Base-by-base conservation (phyloP, 2,797 vertebrate genomes). In the Rhinophrynus dorsalis region DNA sequence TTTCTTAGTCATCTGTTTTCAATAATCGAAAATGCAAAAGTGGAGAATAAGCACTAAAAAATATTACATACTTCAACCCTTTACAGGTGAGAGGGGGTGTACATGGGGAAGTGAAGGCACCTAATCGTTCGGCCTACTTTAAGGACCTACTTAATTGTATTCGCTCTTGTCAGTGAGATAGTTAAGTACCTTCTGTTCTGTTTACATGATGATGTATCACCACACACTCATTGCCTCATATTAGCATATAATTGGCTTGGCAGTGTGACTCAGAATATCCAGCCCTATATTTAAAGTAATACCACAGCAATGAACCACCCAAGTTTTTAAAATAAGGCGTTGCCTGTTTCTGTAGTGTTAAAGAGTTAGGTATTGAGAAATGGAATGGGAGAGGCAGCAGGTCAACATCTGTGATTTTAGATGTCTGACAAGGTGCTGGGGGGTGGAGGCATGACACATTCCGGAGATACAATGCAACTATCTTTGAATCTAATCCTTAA, bases 251-350 rank as follows among this genome's bases (percentile, higher is more conserved):
- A 66, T 66, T 44, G 62, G 61, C 54, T 32, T 57, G 32, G 32
- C 37, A 8, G 17, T 11, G 50, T 52, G 57, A 57, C 59, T 23
- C 4, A 7, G 68, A 40, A 66, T 42, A 66, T 67, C 62, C 75
- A 65, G 61, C 44, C 6, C 76, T 48, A 38, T 69, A 24, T 81
- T 82, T 71, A 80, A 75, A 75, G 77, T 74, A 67, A 85, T 86
- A 78, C 86, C 81, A 54, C 78, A 80, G 74, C 38, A 40, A 72
- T 85, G 88, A 87, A 76, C 52, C 79, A 73, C 68, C 82, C 42
- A 77, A 78, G 83, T n/a, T 38, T 84, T 63, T 65, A 82, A 80
- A 75, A 81, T 56, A 74, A 88, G 89, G 90, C 76, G 85, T 85
- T 85, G 79, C 81, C 83, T 54, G 54, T 78, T 82, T 78, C 73